A percentile compares a stretch with the other conserved stretches of the same genome.
phyloP scores from a whole-genome alignment of 2,888 invertebrate species.

The Calliopum simillimum region DNA sequence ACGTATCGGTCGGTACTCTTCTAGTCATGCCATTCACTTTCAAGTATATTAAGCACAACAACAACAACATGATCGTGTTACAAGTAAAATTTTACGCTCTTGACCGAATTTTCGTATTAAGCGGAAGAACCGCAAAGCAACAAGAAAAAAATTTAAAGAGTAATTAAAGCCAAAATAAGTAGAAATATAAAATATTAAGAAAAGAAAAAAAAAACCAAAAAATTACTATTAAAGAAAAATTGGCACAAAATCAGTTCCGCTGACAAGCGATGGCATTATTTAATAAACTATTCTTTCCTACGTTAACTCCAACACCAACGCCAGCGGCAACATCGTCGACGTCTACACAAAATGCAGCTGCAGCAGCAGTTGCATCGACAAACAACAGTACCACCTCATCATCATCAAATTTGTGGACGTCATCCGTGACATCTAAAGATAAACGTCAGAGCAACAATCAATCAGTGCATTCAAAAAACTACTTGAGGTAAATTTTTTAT shows the following conservation, averaged over 20 bases:
- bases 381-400: slow-evolving; percentile 43
- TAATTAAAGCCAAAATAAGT: neutral
- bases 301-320: slow-evolving; percentile 69
- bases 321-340: slow-evolving; percentile 55
- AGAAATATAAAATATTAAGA: neutral
- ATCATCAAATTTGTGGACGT: slow-evolving; percentile 44
- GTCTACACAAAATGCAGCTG: slow-evolving; percentile 44
- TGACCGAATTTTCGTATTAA: too few species aligned
- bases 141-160: too few species aligned
- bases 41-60: too few species aligned
- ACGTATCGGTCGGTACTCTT: too few species aligned
- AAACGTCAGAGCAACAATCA: slow-evolving; percentile 47
- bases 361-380: slow-evolving; percentile 35
- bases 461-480: slow-evolving; percentile 63
- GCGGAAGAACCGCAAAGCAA: too few species aligned
- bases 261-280: slow-evolving; percentile 75
- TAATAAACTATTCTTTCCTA: slow-evolving; percentile 75
- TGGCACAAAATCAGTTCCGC: slow-evolving; percentile 10
- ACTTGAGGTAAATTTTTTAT: slow-evolving; percentile 61
- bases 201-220: slow-evolving; percentile 2
- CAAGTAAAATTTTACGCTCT: too few species aligned
- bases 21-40: too few species aligned
- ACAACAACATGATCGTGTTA: too few species aligned
- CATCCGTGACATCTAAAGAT: slow-evolving; percentile 41
- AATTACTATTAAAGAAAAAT: slow-evolving; percentile 4